Conservation (phyloP, 2,113 vertebrate species). For the Crocuta crocuta region DNA sequence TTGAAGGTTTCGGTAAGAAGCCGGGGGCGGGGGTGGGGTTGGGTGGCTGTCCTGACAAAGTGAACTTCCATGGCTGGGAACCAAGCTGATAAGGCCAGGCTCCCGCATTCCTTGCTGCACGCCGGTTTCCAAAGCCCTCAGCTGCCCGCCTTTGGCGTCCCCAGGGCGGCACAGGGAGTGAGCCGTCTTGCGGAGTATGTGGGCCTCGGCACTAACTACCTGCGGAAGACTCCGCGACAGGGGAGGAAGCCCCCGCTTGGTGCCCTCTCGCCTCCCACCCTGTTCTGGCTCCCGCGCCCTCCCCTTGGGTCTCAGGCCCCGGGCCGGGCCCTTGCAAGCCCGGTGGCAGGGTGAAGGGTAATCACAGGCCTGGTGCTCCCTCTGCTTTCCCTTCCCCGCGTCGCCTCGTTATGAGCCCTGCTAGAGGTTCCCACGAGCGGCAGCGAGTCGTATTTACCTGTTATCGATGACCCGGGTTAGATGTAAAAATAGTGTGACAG, state of each 20-base stretch:
- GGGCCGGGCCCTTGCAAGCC: background rate
- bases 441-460: background rate
- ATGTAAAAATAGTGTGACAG: background rate
- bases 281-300: background rate
- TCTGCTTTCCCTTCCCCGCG: background rate
- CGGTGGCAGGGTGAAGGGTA: fast-evolving
- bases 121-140: background rate
- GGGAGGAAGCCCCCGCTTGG: too few relatives aligned
- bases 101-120: background rate
- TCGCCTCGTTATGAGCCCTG: background rate
- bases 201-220: background rate
- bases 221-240: background rate
- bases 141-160: background rate
- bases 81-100: background rate
- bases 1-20: background rate
- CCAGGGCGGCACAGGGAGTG: fast-evolving
- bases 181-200: fast-evolving
- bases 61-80: background rate
- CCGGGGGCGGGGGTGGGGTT: too few relatives aligned
- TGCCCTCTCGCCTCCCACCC: background rate
- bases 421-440: background rate
- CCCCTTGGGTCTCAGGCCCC: background rate
- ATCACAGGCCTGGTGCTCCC: background rate
- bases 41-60: background rate
- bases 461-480: background rate